Base-by-base conservation (phyloP, 2,113 vertebrate species). In the Pitta sordida region DNA sequence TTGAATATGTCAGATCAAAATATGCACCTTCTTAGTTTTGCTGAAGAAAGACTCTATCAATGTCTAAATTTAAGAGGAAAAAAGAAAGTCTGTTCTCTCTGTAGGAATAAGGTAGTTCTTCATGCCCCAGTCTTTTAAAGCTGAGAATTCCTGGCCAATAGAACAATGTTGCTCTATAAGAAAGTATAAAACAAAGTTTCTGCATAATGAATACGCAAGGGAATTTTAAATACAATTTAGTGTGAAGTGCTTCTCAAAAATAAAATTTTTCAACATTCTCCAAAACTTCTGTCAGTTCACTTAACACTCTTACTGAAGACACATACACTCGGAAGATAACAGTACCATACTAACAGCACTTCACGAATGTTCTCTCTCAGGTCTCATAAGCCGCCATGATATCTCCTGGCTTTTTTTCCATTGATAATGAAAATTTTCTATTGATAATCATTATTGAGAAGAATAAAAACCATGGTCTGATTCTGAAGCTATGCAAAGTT, bases 1-100 rank as follows among this genome's bases (percentile, higher is more conserved):
- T 34, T 71, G 26, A 89, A 75, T 56, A 44, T 75, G 65, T 51
- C 27, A 91, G 60, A 86, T 88, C 44, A 96, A 91, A 93, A 89
- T 11, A 15, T 67, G 48, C 26, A 74, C 36, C 37, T 48, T 29
- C 48, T 69, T 41, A 53, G 19, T 85, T 80, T 65, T 86, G 56
- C 76, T 39, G 30, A 86, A 93, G 56, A 60, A 78, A 71, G 9
- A 51, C 27, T 86, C 48, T 29, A 64, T 8, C 18, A 20, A 60
- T 19, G 17, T 49, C 69, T 82, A 73, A 53, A 85, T 48, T 65
- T 46, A 51, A 63, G 44, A 37, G 5, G 18, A 20, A 3, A 17
- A 15, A 60, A 65, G 24, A 16, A 44, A 49, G 13, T 15, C 49
- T 34, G 3, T 55, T n/a, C 15, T 81, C 36, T 82, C 58, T 51